Evolutionary conservation across 2,797 vertebrate genomes (phyloP).

Genomic region (Limnodromus scolopaceus): DNA sequence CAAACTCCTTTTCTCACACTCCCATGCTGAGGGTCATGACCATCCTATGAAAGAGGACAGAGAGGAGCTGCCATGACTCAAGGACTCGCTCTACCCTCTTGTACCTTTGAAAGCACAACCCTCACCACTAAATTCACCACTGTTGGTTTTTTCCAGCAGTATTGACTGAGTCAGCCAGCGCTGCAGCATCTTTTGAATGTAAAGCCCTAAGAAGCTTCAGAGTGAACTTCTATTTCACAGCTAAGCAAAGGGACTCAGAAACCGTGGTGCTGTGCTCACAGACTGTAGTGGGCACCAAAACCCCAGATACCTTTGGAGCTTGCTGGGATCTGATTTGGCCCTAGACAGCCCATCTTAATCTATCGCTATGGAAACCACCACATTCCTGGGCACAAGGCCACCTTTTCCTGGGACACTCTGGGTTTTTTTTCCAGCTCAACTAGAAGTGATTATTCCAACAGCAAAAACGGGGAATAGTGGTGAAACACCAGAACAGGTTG

Average conservation of each 20-base stretch:
- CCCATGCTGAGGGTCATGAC: not conserved
- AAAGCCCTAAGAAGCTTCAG: not conserved
- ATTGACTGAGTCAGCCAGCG: not conserved
- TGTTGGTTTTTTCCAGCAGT: not conserved
- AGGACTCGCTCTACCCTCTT: not conserved
- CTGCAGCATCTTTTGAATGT: not conserved
- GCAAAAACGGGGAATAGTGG: not conserved
- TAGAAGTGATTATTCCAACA: not conserved
- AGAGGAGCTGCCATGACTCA: not conserved
- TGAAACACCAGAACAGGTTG: not conserved
- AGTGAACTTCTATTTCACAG: not conserved
- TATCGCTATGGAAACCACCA: constrained; percentile 14
- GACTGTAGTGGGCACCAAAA: not conserved
- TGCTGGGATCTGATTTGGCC: constrained; percentile 15
- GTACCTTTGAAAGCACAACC: not conserved
- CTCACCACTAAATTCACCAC: not conserved
- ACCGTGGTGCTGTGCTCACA: not conserved
- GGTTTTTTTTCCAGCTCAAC: not conserved
- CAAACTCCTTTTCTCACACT: not conserved
- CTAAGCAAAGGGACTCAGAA: not conserved
- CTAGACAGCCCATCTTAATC: constrained; percentile 11
- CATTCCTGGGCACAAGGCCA: constrained; percentile 14
- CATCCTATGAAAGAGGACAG: not conserved
- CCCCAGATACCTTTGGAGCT: not conserved
- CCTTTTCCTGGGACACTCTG: not conserved